Evolutionary conservation across 2,888 invertebrate genomes (phyloP).

Genomic region (Netelia virgata): DNA sequence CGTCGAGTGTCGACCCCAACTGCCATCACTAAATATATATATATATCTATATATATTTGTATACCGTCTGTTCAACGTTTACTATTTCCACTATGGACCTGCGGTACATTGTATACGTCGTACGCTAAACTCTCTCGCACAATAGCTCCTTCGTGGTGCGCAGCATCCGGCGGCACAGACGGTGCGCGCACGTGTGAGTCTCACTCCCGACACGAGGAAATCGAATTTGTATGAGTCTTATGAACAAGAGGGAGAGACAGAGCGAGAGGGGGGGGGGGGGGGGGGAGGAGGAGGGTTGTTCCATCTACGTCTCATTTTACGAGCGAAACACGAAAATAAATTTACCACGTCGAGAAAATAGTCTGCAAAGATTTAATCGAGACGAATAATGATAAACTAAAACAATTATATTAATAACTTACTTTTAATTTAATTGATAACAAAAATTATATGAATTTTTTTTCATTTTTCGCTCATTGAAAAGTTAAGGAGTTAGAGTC

Average conservation of each 20-base stretch:
- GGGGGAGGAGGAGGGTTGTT: not conserved
- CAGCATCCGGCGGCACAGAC: constrained; percentile 36
- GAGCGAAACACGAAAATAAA: constrained; percentile 7
- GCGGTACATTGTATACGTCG: not conserved
- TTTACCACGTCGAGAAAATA: constrained; percentile 14
- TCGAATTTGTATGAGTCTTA: constrained; percentile 6
- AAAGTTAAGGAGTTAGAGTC: too few relatives aligned
- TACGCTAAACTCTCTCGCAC: not conserved
- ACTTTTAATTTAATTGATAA: too few relatives aligned
- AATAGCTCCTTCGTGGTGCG: constrained; percentile 28
- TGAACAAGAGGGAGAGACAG: not conserved
- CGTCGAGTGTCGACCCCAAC: not conserved
- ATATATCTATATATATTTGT: not conserved
- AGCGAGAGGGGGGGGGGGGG: not conserved
- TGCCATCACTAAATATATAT: not conserved
- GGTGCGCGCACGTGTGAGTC: not conserved
- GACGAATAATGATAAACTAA: not conserved
- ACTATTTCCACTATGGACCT: constrained; percentile 4
- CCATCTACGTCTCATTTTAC: constrained; percentile 29
- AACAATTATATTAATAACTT: not conserved
- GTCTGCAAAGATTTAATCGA: not conserved
- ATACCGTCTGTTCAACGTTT: constrained; percentile 3
- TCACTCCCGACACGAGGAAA: not conserved
- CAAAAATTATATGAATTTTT: too few relatives aligned
- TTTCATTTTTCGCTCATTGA: too few relatives aligned